phyloP scores from a whole-genome alignment of 2,113 vertebrate genomes.

The Hypomesus transpacificus region DNA sequence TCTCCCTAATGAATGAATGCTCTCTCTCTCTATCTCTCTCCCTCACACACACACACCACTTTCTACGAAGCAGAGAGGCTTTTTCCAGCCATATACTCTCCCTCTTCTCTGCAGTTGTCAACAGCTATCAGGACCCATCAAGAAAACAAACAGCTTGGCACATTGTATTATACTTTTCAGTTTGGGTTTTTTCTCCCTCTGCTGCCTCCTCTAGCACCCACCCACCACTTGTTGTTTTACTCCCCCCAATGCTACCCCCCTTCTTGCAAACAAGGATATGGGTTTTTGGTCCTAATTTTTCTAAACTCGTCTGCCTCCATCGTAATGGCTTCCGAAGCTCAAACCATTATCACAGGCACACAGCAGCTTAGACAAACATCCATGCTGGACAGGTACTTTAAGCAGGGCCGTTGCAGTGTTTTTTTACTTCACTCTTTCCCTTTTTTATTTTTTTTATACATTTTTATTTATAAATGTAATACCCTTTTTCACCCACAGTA shows the following conservation, averaged over 20 bases:
- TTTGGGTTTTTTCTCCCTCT: neutral
- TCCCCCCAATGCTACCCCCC: neutral
- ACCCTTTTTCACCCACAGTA: neutral
- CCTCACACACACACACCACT: conserved; percentile 20
- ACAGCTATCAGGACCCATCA: conserved; percentile 48
- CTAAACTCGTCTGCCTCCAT: neutral
- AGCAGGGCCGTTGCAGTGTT: neutral
- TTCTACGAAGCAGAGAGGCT: conserved; percentile 7
- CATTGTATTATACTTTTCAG: neutral
- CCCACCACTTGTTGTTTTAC: conserved; percentile 1
- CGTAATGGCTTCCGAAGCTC: conserved; percentile 26
- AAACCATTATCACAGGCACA: conserved; percentile 5
- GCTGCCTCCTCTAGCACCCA: neutral
- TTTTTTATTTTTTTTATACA: neutral
- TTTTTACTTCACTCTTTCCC: neutral
- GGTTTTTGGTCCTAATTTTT: conserved; percentile 19
- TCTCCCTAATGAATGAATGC: conserved; percentile 36
- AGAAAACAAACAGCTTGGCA: conserved; percentile 19
- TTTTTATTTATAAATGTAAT: neutral
- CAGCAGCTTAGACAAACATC: conserved; percentile 15
- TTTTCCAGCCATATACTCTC: conserved; percentile 9
- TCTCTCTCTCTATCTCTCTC: conserved; percentile 30
- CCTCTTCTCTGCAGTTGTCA: conserved; percentile 46
- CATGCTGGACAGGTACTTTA: conserved; percentile 14
- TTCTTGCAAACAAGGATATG: conserved; percentile 18